A percentile compares a stretch with the other conserved stretches of the same genome.
These are phyloP conservation scores for Maniola jurtina DNA, from an alignment of 1,140 invertebrate species.

Conservation along the genomic window DNA sequence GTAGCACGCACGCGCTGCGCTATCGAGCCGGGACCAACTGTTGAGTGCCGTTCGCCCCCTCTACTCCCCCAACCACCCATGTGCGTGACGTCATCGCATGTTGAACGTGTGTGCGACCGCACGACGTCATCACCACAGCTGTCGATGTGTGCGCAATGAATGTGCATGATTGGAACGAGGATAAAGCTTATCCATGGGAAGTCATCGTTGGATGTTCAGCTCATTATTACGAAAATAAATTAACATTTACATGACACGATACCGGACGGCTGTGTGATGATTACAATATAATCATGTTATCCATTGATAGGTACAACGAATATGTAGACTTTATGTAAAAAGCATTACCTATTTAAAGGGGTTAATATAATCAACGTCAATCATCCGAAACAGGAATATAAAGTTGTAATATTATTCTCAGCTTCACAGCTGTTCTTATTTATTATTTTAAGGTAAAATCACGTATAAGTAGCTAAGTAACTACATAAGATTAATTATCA, in stretches of 20 bases:
- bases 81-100: constrained; percentile 37
- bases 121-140: constrained; percentile 40
- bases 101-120: constrained; percentile 34
- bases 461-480: no score
- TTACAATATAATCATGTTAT: neutral
- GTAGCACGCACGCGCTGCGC: constrained; percentile 63
- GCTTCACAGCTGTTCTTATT: no score
- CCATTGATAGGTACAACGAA: neutral
- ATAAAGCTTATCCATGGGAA: constrained; percentile 16
- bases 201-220: constrained; percentile 13
- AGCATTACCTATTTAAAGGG: no score
- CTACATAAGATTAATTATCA: no score
- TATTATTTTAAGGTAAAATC: no score
- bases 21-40: constrained; percentile 73
- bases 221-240: constrained; percentile 14
- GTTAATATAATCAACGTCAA: no score
- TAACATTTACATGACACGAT: constrained; percentile 3
- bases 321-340: no score
- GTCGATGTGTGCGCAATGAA: constrained; percentile 40
- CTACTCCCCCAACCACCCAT: constrained; percentile 26
- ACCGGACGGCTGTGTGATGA: neutral
- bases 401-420: no score
- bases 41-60: constrained; percentile 55
- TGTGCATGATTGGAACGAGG: constrained; percentile 29
- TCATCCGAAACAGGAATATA: no score